These are phyloP conservation scores for Pygoscelis antarcticus DNA, from an alignment of 2,113 vertebrate species.

Conservation along the genomic window DNA sequence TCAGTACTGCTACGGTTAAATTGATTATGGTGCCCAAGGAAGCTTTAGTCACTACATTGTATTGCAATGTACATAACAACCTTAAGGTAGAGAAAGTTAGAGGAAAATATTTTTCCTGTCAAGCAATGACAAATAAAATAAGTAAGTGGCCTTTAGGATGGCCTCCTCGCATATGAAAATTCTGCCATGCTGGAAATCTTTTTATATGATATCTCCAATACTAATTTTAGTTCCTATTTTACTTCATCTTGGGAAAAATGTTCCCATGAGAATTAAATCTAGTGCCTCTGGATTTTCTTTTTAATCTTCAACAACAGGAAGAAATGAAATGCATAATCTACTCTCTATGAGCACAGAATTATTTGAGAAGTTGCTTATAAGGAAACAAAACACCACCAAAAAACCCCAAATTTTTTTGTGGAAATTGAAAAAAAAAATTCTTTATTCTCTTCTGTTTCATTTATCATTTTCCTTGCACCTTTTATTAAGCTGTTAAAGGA, in stretches of 20 bases:
- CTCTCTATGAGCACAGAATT: neutral
- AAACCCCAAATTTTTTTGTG: neutral
- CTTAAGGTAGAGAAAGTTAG: neutral
- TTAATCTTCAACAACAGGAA: neutral
- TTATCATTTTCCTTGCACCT: neutral
- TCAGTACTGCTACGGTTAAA: neutral
- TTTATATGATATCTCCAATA: neutral
- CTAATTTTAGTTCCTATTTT: neutral
- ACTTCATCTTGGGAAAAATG: neutral
- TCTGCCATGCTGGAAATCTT: neutral
- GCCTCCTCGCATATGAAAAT: neutral
- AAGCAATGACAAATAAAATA: neutral
- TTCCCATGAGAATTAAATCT: neutral
- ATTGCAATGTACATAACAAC: neutral
- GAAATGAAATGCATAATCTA: neutral
- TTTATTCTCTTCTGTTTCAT: neutral
- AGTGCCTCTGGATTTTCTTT: neutral
- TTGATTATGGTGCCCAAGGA: neutral
- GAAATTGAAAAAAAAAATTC: neutral
- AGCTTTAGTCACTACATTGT: neutral
- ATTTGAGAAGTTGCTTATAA: neutral
- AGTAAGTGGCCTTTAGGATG: neutral
- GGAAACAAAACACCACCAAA: neutral
- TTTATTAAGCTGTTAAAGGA: neutral
- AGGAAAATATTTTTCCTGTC: neutral